These are phyloP conservation scores for Noctua fimbriata DNA, from an alignment of 2,888 invertebrate species.

Conservation along the genomic window DNA sequence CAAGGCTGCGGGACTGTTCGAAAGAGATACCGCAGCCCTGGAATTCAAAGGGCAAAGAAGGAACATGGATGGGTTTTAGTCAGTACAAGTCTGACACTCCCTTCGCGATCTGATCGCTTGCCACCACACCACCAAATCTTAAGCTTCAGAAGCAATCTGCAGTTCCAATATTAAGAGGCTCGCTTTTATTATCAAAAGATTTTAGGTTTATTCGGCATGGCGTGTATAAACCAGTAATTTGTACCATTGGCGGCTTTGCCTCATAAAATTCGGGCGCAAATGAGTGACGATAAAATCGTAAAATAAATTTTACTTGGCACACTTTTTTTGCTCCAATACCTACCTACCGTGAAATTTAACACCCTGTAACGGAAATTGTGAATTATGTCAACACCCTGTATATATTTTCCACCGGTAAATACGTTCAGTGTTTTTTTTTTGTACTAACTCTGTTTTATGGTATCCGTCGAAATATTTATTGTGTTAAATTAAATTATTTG, in stretches of 20 bases:
- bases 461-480: not conserved
- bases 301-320: conserved; percentile 15
- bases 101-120: too few relatives aligned
- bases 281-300: conserved; percentile 16
- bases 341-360: conserved; percentile 46
- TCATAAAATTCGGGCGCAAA: conserved; percentile 34
- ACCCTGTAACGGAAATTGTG: conserved; percentile 50
- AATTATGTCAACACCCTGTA: conserved; percentile 45
- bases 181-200: not conserved
- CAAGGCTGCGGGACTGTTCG: too few relatives aligned
- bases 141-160: too few relatives aligned
- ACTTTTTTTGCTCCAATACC: conserved; percentile 14
- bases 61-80: too few relatives aligned
- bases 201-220: not conserved
- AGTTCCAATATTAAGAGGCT: not conserved
- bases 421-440: not conserved
- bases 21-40: too few relatives aligned
- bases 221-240: conserved; percentile 17
- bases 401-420: conserved; percentile 18
- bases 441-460: not conserved
- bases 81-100: too few relatives aligned
- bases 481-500: not conserved
- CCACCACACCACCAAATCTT: too few relatives aligned
- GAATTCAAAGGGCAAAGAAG: too few relatives aligned
- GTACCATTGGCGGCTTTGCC: conserved; percentile 21